Evolutionary conservation across 2,888 invertebrate genomes (phyloP).

Genomic region (Brachylomia viminalis): DNA sequence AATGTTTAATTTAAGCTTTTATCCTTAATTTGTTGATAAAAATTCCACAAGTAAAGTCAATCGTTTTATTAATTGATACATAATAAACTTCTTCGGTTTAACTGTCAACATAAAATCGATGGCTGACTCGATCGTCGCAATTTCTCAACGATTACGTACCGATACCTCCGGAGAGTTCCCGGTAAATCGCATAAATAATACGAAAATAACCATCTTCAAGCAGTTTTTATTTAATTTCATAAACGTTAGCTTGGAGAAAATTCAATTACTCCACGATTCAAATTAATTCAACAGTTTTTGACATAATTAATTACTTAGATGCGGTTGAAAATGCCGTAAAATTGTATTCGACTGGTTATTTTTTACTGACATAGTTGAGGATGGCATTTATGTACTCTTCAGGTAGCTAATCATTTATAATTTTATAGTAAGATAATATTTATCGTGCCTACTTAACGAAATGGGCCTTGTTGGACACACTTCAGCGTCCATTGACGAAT

Average conservation of each 20-base stretch:
- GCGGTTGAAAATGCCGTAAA: conserved; percentile 46
- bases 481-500: conserved; percentile 18
- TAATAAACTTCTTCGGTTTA: conserved; percentile 53
- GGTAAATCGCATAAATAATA: conserved; percentile 79
- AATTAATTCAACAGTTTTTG: conserved; percentile 56
- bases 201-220: conserved; percentile 70
- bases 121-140: conserved; percentile 70
- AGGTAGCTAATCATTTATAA: conserved; percentile 27
- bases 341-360: conserved; percentile 41
- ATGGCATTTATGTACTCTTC: conserved; percentile 22
- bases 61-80: not conserved
- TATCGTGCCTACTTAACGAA: conserved; percentile 1
- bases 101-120: conserved; percentile 71
- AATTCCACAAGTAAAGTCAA: not conserved
- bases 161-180: conserved; percentile 74
- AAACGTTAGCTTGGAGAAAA: conserved; percentile 62
- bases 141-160: conserved; percentile 75
- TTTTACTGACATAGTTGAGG: conserved; percentile 35
- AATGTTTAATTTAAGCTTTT: too few relatives aligned
- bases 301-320: conserved; percentile 49
- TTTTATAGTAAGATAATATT: conserved; percentile 35
- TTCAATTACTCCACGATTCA: conserved; percentile 68
- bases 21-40: not conserved
- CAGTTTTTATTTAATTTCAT: conserved; percentile 59
- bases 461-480: conserved; percentile 24